Percentiles rank a stretch among this genome's conserved stretches.
Evolutionary conservation across 2,888 invertebrate genomes (phyloP).

Genomic region (Cerastoderma edule): DNA sequence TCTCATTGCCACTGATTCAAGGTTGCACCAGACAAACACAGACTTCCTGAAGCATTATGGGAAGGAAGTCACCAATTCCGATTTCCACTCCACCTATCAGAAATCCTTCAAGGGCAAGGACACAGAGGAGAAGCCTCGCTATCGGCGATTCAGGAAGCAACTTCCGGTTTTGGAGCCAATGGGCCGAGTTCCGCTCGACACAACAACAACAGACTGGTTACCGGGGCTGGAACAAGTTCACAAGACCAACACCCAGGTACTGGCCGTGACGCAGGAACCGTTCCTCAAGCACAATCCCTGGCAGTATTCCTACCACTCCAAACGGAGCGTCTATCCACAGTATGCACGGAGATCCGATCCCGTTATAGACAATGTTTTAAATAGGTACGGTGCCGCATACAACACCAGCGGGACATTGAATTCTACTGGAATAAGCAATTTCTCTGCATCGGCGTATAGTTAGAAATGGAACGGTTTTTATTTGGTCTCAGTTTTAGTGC

Average conservation of each 20-base stretch:
- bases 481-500: not conserved
- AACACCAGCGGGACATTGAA: conserved; percentile 42
- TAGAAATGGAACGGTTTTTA: conserved; percentile 11
- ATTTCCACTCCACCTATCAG: conserved; percentile 72
- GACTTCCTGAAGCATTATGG: conserved; percentile 72
- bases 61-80: conserved; percentile 50
- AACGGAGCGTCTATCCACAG: conserved; percentile 76
- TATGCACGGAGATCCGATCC: conserved; percentile 66
- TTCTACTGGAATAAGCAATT: conserved; percentile 17
- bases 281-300: conserved; percentile 76
- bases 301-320: conserved; percentile 78
- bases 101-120: conserved; percentile 66
- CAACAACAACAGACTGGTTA: conserved; percentile 72
- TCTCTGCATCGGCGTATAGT: conserved; percentile 43
- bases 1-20: conserved; percentile 58
- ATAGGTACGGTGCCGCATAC: conserved; percentile 70
- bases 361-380: conserved; percentile 65
- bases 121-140: conserved; percentile 59
- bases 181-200: conserved; percentile 63
- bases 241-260: conserved; percentile 72
- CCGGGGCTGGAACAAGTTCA: conserved; percentile 56
- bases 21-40: conserved; percentile 75
- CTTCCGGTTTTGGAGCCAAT: conserved; percentile 59
- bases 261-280: conserved; percentile 79
- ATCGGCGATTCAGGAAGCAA: conserved; percentile 71